Conservation (phyloP, 2,888 invertebrate species). For the Troides helena region DNA sequence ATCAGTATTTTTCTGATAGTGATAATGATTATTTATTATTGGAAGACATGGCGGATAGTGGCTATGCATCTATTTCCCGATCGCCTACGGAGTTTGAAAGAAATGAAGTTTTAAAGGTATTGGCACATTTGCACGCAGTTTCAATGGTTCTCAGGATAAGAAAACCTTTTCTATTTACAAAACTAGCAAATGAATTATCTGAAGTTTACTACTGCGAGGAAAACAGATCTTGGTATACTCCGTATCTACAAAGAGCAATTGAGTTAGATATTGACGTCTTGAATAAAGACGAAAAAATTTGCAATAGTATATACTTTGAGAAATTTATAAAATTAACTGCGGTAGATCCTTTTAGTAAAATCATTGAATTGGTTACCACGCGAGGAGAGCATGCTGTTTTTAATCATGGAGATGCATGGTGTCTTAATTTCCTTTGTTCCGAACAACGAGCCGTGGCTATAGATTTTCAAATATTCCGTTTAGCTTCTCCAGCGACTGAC, state of each 20-base stretch:
- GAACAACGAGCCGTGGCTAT: conserved; percentile 45
- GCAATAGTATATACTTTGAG: conserved; percentile 46
- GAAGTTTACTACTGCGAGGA: conserved; percentile 49
- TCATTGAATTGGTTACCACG: conserved; percentile 39
- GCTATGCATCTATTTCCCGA: conserved; percentile 40
- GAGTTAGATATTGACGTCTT: conserved; percentile 45
- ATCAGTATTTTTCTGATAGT: conserved; percentile 46
- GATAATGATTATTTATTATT: conserved; percentile 51
- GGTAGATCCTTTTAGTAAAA: conserved; percentile 46
- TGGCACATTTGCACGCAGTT: conserved; percentile 58
- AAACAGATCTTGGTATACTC: conserved; percentile 48
- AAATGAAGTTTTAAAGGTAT: conserved; percentile 43
- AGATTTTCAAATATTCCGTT: conserved; percentile 55
- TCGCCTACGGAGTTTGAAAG: conserved; percentile 41
- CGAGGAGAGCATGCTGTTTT: conserved; percentile 44
- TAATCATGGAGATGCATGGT: conserved; percentile 59
- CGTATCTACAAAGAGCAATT: conserved; percentile 46
- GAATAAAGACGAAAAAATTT: conserved; percentile 42
- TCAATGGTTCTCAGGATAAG: conserved; percentile 46
- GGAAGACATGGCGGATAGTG: conserved; percentile 49
- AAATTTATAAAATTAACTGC: conserved; percentile 45
- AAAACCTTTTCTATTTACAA: conserved; percentile 45
- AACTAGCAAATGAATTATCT: conserved; percentile 40
- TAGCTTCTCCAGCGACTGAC: conserved; percentile 50
- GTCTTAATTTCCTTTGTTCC: conserved; percentile 50